phyloP scores from a whole-genome alignment of 2,797 vertebrate genomes.

The Eupleurogrammus muticus region DNA sequence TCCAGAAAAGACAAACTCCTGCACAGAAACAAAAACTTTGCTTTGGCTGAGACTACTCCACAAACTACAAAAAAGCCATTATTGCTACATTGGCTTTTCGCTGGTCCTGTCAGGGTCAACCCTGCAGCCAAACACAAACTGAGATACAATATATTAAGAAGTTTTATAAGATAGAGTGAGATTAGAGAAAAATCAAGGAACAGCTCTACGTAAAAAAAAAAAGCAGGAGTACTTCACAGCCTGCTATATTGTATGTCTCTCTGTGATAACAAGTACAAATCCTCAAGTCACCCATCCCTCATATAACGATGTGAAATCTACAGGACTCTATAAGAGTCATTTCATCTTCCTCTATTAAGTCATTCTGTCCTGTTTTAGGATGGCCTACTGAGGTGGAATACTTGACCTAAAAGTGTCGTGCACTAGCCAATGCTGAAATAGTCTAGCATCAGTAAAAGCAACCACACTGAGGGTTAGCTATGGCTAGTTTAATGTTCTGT shows the following conservation, averaged over 20 bases:
- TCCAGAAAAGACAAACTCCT: slow-evolving; percentile 28
- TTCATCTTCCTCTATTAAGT: slow-evolving; percentile 39
- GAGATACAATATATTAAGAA: slow-evolving; percentile 9
- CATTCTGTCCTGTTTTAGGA: slow-evolving; percentile 30
- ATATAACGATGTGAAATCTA: slow-evolving; percentile 5
- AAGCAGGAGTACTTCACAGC: not conserved
- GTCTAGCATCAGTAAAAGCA: slow-evolving; percentile 12
- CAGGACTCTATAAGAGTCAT: slow-evolving; percentile 17
- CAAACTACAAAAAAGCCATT: slow-evolving; percentile 7
- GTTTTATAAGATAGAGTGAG: slow-evolving; percentile 35
- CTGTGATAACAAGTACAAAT: not conserved
- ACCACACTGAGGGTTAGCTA: not conserved
- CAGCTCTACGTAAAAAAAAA: not conserved
- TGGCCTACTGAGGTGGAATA: slow-evolving; percentile 23
- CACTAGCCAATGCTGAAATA: slow-evolving; percentile 9
- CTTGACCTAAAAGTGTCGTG: slow-evolving; percentile 30
- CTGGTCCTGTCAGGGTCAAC: slow-evolving; percentile 14
- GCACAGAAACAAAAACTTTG: slow-evolving; percentile 17
- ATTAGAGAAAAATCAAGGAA: not conserved
- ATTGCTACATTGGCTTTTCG: slow-evolving; percentile 12
- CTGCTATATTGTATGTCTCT: not conserved
- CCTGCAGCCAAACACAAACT: not conserved
- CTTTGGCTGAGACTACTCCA: not conserved
- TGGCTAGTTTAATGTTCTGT: slow-evolving; percentile 4
- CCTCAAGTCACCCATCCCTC: slow-evolving; percentile 4